Evolutionary conservation across 92 coral and sea anemone genomes (phyloP).

Genomic region (Epizoanthus stellaris): DNA sequence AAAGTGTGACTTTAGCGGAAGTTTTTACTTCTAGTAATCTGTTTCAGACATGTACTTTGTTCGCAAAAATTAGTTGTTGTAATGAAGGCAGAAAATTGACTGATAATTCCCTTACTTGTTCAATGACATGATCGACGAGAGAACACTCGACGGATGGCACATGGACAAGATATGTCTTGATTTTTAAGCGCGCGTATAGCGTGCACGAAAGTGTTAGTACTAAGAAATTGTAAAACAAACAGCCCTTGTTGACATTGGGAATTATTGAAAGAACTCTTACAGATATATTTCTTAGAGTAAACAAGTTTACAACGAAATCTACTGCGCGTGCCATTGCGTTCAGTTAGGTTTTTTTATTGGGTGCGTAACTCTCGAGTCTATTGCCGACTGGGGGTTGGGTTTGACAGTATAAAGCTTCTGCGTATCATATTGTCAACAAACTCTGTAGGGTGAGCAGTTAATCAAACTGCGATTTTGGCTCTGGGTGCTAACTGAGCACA

Average conservation of each 20-base stretch:
- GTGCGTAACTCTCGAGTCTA: background rate
- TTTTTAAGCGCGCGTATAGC: background rate
- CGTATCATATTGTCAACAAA: background rate
- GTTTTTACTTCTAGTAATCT: too few species aligned
- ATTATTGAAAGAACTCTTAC: background rate
- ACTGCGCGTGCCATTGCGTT: background rate
- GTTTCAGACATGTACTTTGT: too few species aligned
- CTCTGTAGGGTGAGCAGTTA: conserved; percentile 13
- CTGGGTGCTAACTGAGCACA: background rate
- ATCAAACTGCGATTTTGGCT: background rate
- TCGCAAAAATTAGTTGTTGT: too few species aligned
- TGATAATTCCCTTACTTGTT: too few species aligned
- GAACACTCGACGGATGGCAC: too few species aligned
- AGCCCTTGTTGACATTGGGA: background rate
- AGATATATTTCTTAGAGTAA: background rate
- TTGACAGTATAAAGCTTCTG: background rate
- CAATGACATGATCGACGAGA: too few species aligned
- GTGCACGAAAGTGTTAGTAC: conserved; percentile 10
- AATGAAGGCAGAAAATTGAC: too few species aligned
- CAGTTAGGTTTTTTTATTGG: background rate
- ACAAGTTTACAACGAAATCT: background rate
- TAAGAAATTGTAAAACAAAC: conserved; percentile 4
- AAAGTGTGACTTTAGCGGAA: too few species aligned
- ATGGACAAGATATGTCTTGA: background rate
- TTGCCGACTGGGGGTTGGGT: background rate